Evolutionary conservation across 2,797 vertebrate species (phyloP).

Genomic region (Enteromius trimaculatus): DNA sequence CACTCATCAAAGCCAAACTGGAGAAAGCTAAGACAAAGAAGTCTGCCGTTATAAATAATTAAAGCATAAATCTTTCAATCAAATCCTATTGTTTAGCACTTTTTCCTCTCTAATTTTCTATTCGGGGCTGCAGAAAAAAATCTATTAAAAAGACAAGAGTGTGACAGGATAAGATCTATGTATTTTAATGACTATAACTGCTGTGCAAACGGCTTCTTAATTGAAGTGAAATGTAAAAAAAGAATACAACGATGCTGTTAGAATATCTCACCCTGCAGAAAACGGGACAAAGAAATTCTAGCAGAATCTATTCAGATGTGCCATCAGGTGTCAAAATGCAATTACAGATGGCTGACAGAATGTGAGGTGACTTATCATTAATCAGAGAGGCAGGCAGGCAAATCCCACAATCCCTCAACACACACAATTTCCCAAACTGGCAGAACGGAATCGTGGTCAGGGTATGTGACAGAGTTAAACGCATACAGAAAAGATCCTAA

Average conservation of each 20-base stretch:
- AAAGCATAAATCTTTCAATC: slow-evolving; percentile 33
- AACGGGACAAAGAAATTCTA: slow-evolving; percentile 20
- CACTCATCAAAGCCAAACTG: slow-evolving; percentile 74
- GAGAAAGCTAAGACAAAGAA: slow-evolving; percentile 51
- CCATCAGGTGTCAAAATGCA: slow-evolving; percentile 57
- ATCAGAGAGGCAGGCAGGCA: slow-evolving; percentile 52
- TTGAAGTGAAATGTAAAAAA: slow-evolving; percentile 5
- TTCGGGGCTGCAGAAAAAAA: not conserved
- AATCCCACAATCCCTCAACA: slow-evolving; percentile 59
- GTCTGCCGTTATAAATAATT: slow-evolving; percentile 10
- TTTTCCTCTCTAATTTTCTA: slow-evolving; percentile 12
- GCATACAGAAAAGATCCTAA: slow-evolving; percentile 61
- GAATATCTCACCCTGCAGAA: not conserved
- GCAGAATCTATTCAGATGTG: slow-evolving; percentile 28
- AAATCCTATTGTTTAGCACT: slow-evolving; percentile 4
- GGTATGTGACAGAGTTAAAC: slow-evolving; percentile 65
- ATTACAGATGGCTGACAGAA: slow-evolving; percentile 58
- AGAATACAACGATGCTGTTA: slow-evolving; percentile 16
- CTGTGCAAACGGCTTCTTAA: slow-evolving; percentile 17
- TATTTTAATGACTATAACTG: slow-evolving; percentile 15
- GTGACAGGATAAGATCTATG: slow-evolving; percentile 26
- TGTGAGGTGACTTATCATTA: slow-evolving; percentile 59
- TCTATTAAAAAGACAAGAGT: not conserved
- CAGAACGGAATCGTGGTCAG: slow-evolving; percentile 47
- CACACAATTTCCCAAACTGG: slow-evolving; percentile 57